Percentiles rank a stretch among this genome's conserved stretches.
Evolutionary conservation across 2,113 vertebrate genomes (phyloP).

Genomic region (Eurystomus gularis): DNA sequence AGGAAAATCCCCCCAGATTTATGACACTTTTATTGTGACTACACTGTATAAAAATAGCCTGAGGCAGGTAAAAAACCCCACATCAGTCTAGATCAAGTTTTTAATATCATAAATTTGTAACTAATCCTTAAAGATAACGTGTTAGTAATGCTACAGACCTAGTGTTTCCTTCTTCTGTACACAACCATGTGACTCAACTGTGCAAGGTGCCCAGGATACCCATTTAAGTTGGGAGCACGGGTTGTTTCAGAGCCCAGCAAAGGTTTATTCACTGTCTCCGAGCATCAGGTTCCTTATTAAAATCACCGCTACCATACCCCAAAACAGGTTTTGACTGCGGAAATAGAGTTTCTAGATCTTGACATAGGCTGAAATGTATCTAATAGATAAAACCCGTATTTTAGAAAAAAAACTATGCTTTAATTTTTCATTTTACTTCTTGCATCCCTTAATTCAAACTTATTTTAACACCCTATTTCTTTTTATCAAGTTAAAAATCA

Average conservation of each 20-base stretch:
- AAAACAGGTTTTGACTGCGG: neutral
- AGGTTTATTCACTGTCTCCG: neutral
- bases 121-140: neutral
- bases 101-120: neutral
- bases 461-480: neutral
- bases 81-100: neutral
- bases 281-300: neutral
- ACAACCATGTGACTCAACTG: neutral
- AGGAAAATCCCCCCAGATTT: neutral
- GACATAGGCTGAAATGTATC: neutral
- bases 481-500: neutral
- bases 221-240: neutral
- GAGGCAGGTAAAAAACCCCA: neutral
- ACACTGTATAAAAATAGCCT: neutral
- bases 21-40: neutral
- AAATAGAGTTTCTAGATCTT: neutral
- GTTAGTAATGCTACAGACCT: neutral
- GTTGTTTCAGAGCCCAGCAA: neutral
- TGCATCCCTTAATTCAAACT: neutral
- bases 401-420: neutral
- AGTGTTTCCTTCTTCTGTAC: neutral
- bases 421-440: neutral
- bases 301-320: neutral
- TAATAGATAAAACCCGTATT: neutral
- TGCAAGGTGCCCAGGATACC: neutral